These are phyloP conservation scores for Trachelus tabidus DNA, from an alignment of 2,888 invertebrate genomes.

Conservation along the genomic window DNA sequence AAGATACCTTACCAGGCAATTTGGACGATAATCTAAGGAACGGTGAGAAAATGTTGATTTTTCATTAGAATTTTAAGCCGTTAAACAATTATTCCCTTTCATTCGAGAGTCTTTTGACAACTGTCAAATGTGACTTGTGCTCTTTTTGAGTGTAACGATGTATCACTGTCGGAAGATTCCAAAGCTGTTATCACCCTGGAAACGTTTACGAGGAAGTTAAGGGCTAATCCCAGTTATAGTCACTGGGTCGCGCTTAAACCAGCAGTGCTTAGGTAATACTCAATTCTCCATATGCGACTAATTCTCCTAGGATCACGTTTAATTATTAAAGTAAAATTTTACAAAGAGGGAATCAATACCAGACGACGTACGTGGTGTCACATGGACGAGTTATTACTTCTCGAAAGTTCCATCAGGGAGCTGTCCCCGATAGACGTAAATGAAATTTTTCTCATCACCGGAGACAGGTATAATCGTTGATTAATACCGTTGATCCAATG, in stretches of 20 bases:
- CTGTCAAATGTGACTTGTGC: neutral
- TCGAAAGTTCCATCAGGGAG: neutral
- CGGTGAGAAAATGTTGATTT: neutral
- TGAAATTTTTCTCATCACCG: neutral
- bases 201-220: constrained; percentile 51
- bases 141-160: neutral
- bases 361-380: neutral
- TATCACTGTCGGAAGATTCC: neutral
- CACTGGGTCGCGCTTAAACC: constrained; percentile 53
- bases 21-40: too few species aligned
- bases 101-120: neutral
- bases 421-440: neutral
- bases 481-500: neutral
- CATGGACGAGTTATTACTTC: neutral
- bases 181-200: constrained; percentile 33
- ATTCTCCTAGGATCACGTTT: neutral
- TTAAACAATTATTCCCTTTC: neutral
- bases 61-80: neutral
- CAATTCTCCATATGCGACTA: neutral
- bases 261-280: constrained; percentile 20
- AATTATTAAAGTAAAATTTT: neutral
- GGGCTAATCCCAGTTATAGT: constrained; percentile 49
- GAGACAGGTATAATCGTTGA: neutral
- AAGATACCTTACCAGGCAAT: too few species aligned
- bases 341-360: neutral